These are phyloP conservation scores for Bombus waltoni DNA, from an alignment of 1,140 invertebrate genomes.

Conservation along the genomic window DNA sequence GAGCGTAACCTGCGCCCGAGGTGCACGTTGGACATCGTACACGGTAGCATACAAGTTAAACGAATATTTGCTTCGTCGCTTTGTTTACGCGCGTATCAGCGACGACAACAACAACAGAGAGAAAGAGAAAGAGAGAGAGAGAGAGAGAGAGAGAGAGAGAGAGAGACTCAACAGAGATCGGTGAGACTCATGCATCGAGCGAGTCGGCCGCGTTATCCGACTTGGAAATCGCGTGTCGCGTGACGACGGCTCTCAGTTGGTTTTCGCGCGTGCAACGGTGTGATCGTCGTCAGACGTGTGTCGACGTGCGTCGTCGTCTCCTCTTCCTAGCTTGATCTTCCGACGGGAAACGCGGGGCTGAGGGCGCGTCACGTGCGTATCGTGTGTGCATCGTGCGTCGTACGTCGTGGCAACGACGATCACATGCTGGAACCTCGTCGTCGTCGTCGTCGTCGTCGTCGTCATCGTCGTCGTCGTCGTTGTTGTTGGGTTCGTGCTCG, in stretches of 20 bases:
- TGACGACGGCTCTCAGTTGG: conserved; percentile 46
- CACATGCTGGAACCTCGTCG: conserved; percentile 50
- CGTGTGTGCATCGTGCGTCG: conserved; percentile 58
- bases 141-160: too few species aligned
- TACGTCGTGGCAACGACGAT: conserved; percentile 53
- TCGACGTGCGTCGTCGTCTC: neutral
- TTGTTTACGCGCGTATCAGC: conserved; percentile 47
- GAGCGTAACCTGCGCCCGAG: conserved; percentile 26
- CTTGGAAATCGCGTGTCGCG: conserved; percentile 59
- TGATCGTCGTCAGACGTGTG: conserved; percentile 46
- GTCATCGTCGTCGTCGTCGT: conserved; percentile 14
- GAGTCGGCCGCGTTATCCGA: conserved; percentile 46
- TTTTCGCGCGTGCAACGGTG: conserved; percentile 61
- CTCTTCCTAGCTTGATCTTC: neutral
- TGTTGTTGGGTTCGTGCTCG: neutral
- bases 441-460: conserved; percentile 18
- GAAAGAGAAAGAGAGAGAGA: too few species aligned
- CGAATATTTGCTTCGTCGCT: neutral
- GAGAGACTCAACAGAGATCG: neutral
- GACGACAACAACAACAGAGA: neutral
- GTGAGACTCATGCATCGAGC: conserved; percentile 18
- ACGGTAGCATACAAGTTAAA: too few species aligned
- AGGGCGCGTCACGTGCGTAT: conserved; percentile 59
- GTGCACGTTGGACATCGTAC: conserved; percentile 3
- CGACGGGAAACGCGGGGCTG: conserved; percentile 12